These are phyloP conservation scores for Typhlomys cinereus DNA, from an alignment of 2,113 vertebrate genomes.

Conservation along the genomic window DNA sequence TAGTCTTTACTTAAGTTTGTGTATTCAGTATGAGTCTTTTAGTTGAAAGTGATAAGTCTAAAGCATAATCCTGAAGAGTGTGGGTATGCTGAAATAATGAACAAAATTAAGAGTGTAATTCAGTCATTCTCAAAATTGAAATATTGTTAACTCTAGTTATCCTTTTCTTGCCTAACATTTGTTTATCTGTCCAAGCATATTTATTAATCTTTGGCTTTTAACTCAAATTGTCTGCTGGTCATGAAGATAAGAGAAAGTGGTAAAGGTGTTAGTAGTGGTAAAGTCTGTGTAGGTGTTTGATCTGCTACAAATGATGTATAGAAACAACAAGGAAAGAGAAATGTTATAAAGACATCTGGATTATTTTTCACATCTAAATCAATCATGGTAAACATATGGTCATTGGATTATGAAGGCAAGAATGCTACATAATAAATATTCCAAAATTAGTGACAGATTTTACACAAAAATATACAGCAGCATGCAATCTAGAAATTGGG, in stretches of 20 bases:
- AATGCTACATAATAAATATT: not conserved
- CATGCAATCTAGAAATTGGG: not conserved
- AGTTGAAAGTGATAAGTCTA: not conserved
- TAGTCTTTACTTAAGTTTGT: not conserved
- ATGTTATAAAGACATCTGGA: not conserved
- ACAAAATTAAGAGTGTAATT: not conserved
- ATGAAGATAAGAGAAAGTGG: not conserved
- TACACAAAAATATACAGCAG: not conserved
- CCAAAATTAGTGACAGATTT: not conserved
- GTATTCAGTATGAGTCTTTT: not conserved
- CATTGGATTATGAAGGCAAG: not conserved
- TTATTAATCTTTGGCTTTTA: not conserved
- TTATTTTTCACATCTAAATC: not conserved
- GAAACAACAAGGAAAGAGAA: not conserved
- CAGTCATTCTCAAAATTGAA: not conserved
- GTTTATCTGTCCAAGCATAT: not conserved
- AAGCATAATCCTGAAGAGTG: not conserved
- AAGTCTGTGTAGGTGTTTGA: not conserved
- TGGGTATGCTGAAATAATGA: not conserved
- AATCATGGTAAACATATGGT: not conserved
- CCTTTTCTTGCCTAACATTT: not conserved
- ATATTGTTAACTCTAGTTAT: fast-evolving
- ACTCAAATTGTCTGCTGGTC: not conserved
- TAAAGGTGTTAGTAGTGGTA: not conserved
- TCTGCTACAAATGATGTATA: not conserved